phyloP scores from a whole-genome alignment of 1,140 invertebrate species.

The Plectus sambesii region DNA sequence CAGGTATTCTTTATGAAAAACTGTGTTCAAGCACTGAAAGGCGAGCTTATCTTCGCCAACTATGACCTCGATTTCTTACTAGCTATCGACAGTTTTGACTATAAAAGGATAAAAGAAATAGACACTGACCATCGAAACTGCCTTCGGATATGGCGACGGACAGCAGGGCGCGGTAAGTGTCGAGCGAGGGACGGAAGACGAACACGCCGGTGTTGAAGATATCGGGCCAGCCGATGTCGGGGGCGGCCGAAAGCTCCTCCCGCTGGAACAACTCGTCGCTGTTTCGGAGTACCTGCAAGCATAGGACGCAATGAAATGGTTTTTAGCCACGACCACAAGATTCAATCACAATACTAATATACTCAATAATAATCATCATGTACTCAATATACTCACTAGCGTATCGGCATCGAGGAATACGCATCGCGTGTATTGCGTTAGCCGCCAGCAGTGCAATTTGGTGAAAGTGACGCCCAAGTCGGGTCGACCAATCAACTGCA shows the following conservation, averaged over 20 bases:
- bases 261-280: slow-evolving; percentile 83
- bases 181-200: slow-evolving; percentile 70
- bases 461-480: slow-evolving; percentile 90
- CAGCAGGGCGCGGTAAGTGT: slow-evolving; percentile 67
- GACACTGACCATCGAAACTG: slow-evolving; percentile 69
- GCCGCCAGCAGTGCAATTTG: slow-evolving; percentile 84
- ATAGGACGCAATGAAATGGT: background rate
- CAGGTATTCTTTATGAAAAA: too few relatives aligned
- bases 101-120: slow-evolving; percentile 13
- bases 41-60: too few relatives aligned
- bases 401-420: slow-evolving; percentile 91
- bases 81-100: background rate
- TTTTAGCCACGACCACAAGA: background rate
- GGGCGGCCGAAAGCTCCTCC: slow-evolving; percentile 81
- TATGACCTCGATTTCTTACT: background rate
- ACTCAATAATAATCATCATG: background rate
- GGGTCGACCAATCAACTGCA: slow-evolving; percentile 70
- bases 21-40: too few relatives aligned
- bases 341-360: too few relatives aligned
- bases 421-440: slow-evolving; percentile 80
- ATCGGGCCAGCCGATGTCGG: slow-evolving; percentile 90
- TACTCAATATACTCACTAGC: slow-evolving; percentile 58
- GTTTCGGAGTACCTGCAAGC: slow-evolving; percentile 67
- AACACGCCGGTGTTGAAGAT: slow-evolving; percentile 94
- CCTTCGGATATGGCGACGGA: slow-evolving; percentile 63